Percentiles rank a stretch among this genome's conserved stretches.
Evolutionary conservation across 2,888 invertebrate genomes (phyloP).

Genomic region (Drosophila anomalipes): DNA sequence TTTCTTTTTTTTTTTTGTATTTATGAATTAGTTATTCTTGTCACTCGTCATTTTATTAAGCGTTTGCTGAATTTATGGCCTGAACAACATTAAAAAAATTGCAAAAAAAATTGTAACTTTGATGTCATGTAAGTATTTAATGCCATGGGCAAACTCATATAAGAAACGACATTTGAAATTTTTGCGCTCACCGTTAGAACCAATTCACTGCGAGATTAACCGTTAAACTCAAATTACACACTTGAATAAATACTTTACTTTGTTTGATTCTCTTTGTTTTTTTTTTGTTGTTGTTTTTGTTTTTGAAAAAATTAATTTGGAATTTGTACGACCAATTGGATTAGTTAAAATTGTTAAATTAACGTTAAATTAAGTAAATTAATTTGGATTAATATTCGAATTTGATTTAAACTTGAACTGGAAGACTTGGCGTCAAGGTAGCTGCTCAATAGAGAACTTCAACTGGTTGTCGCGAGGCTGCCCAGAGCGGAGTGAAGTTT

Average conservation of each 20-base stretch:
- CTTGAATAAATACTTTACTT: slow-evolving; percentile 15
- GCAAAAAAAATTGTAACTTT: slow-evolving; percentile 31
- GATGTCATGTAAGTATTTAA: slow-evolving; percentile 9
- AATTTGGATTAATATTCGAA: neutral
- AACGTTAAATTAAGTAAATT: neutral
- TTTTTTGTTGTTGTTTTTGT: neutral
- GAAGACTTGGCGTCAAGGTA: slow-evolving; percentile 4
- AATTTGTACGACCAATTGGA: slow-evolving; percentile 1
- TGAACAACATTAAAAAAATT: slow-evolving; percentile 19
- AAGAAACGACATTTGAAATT: slow-evolving; percentile 38
- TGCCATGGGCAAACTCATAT: slow-evolving; percentile 14
- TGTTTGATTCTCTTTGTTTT: neutral
- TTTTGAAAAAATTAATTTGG: neutral
- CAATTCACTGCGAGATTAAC: slow-evolving; percentile 44
- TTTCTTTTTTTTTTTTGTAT: slow-evolving; percentile 17
- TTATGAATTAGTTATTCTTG: slow-evolving; percentile 17
- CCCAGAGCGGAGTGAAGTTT: slow-evolving; percentile 51
- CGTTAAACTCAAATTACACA: slow-evolving; percentile 50
- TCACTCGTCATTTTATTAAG: slow-evolving; percentile 42
- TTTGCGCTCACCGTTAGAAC: slow-evolving; percentile 53
- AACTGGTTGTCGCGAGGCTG: slow-evolving; percentile 76
- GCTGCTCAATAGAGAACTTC: slow-evolving; percentile 49
- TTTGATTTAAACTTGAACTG: neutral
- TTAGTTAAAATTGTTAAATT: neutral
- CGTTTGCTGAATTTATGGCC: slow-evolving; percentile 1